These are phyloP conservation scores for Acleris emargana DNA, from an alignment of 2,888 invertebrate species.

Conservation along the genomic window DNA sequence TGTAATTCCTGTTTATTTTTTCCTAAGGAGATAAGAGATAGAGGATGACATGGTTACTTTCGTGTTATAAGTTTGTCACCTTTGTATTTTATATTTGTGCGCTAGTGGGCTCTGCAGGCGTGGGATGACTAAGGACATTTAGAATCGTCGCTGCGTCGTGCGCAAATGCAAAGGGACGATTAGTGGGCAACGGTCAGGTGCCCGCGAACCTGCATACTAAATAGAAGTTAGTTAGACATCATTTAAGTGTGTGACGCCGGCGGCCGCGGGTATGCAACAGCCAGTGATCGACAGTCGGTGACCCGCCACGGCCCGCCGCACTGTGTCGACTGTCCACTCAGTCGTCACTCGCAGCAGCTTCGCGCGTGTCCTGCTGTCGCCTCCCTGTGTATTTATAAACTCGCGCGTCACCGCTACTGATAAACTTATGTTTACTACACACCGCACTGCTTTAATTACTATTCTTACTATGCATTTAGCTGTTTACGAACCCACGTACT, in stretches of 20 bases:
- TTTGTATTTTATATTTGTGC: too few relatives aligned
- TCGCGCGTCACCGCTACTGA: slow-evolving; percentile 68
- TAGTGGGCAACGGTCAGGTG: slow-evolving; percentile 42
- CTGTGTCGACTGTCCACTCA: slow-evolving; percentile 30
- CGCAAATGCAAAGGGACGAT: background rate
- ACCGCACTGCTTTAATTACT: slow-evolving; percentile 20
- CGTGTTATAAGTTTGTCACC: too few relatives aligned
- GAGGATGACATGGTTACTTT: too few relatives aligned
- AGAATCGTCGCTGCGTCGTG: background rate
- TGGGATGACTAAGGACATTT: too few relatives aligned
- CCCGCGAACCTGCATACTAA: slow-evolving; percentile 62
- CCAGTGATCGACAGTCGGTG: slow-evolving; percentile 30
- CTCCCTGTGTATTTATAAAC: slow-evolving; percentile 75
- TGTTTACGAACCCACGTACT: slow-evolving; percentile 4
- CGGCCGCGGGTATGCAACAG: slow-evolving; percentile 44
- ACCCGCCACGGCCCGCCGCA: slow-evolving; percentile 54
- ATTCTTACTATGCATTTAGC: slow-evolving; percentile 21
- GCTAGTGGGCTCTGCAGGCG: too few relatives aligned
- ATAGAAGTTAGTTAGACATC: slow-evolving; percentile 55
- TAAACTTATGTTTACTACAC: slow-evolving; percentile 60
- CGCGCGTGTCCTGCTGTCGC: slow-evolving; percentile 79
- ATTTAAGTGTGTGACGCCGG: slow-evolving; percentile 69
- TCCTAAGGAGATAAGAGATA: too few relatives aligned
- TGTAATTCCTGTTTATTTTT: too few relatives aligned
- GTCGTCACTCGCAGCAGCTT: slow-evolving; percentile 61